Conservation (phyloP, 2,797 vertebrate species). For the Squalus acanthias region DNA sequence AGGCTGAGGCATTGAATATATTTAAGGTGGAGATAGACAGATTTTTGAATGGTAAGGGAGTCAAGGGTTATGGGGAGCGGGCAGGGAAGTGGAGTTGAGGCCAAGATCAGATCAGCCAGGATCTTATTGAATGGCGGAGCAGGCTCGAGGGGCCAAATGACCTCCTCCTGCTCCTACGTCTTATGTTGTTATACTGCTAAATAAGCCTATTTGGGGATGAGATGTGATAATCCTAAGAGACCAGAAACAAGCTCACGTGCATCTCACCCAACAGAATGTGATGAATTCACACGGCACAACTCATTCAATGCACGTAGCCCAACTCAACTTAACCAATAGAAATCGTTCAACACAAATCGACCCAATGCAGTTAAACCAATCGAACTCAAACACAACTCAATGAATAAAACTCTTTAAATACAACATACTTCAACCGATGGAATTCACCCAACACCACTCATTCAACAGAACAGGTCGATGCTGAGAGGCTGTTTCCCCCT, state of each 20-base stretch:
- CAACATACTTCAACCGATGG: neutral
- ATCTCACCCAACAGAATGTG: neutral
- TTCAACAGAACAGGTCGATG: neutral
- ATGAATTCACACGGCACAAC: neutral
- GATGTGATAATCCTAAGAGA: neutral
- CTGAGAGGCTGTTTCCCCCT: no score
- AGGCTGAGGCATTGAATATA: no score
- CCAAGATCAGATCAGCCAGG: no score
- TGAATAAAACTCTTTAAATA: neutral
- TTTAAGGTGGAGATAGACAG: no score
- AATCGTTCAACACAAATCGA: neutral
- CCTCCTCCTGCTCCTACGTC: no score
- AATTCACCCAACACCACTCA: neutral
- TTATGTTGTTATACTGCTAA: no score
- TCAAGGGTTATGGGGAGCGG: no score
- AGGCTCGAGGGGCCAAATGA: no score
- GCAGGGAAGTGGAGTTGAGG: no score
- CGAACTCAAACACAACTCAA: neutral
- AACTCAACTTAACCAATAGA: neutral
- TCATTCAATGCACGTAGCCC: neutral
- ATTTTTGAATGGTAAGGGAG: no score
- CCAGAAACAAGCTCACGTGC: neutral
- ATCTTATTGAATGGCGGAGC: no score
- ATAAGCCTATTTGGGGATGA: neutral
- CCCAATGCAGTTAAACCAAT: neutral